Evolutionary conservation across 2,888 invertebrate genomes (phyloP), one percentile per base, ranked within the genome.

Genomic region (Myopa testacea): DNA sequence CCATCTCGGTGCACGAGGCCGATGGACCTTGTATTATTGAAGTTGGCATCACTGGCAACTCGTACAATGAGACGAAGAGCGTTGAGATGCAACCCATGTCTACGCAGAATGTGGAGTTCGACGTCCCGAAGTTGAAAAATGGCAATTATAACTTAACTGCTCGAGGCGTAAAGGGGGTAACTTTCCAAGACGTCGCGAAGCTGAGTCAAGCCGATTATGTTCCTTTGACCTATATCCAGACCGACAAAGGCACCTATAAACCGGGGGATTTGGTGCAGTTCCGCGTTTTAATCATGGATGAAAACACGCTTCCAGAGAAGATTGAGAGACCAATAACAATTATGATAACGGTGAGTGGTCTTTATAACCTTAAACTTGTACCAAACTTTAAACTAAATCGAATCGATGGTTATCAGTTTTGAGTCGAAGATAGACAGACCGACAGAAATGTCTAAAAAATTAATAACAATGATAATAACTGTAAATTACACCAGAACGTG

Each of bases 161-260:
- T 3, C 82, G 80, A 14, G 95, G 96, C 12, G 90, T 92, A 40
- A 92, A 93, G 5, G 96, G 95, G 4, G 90, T 95, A 26, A 91
- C 91, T 79, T 96, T 97, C 88, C 90, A 91, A 67, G 93, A 95
- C 80, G 92, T 94, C n/a, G 94, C 94, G 2, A 91, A 92, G 10
- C 87, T 97, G 72, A 91, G 92, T 67, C 95, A 93, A 88, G 92
- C 94, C 63, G 92, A 93, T 80, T 94, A 96, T 85, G 82, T 82
- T 58, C 80, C 83, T 6, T 95, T 95, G 14, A 92, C 96, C 16
- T 95, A 96, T 85, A 93, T 98, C 80, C 97, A 98, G 88, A 97
- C 97, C 0, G 98, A 98, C 89, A 95, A 96, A 89, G 94, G 96
- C 12, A 94, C 97, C 80, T 98, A 98, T 89, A 95, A 96, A 86